Base-by-base conservation (phyloP, 2,113 vertebrate species). In the Lamprotornis superbus region DNA sequence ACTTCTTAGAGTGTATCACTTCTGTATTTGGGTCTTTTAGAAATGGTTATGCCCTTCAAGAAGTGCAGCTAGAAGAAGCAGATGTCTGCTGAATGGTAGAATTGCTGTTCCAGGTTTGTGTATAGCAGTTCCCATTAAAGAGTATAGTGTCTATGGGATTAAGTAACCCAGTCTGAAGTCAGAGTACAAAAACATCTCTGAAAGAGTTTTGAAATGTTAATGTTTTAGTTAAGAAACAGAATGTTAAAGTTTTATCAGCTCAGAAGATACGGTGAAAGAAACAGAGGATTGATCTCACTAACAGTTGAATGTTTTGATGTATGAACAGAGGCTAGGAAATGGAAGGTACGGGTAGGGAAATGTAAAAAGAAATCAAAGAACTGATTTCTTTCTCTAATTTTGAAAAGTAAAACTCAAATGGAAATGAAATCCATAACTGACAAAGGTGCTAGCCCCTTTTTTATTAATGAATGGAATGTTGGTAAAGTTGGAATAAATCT, bases 391-490 rank as follows among this genome's bases (percentile, higher is more conserved):
- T 83, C 9, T 57, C 10, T 68, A 57, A 9, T 22, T 80, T 68
- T 65, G n/a, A 77, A 44, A 33, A 35, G 5, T 68, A 30, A 37
- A 80, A 39, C 8, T 60, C 27, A 79, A 63, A 23, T 52, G 28
- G 40, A 53, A 83, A 47, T 47, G 39, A 63, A 77, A 63, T 87
- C 40, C 2, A 1, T 79, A 59, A 39, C 11, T 75, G 24, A 30
- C 7, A 46, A 55, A 79, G 23, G 4, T 0, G 0, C 28, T 88
- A 60, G 17, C 4, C 15, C 52, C 3, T 27, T 37, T 64, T 65
- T 75, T 30, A 10, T 64, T 83, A 44, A 52, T 53, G 15, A 10
- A 18, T 60, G 14, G 12, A 65, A 33, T 55, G 3, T n/a, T 85
- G 9, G 42, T 84, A 16, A 52, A 57, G 22, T 44, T 70, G 4